Conservation (phyloP, 1,140 invertebrate species). For the Pemphigus obesinymphae region DNA sequence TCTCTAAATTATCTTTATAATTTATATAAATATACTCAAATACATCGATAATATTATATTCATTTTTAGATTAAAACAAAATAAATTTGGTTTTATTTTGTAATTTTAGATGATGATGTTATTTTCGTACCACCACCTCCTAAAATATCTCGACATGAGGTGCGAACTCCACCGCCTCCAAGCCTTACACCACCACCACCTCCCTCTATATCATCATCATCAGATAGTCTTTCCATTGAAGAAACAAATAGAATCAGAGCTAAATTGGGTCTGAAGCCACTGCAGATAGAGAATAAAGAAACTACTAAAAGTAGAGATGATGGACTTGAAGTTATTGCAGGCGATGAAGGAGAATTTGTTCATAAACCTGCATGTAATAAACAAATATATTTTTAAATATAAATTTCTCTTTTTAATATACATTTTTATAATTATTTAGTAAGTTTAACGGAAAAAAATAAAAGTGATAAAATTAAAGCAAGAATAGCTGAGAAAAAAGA, state of each 20-base stretch:
- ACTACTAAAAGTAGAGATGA: slow-evolving; percentile 42
- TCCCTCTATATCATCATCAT: slow-evolving; percentile 52
- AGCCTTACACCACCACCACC: slow-evolving; percentile 52
- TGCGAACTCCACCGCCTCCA: slow-evolving; percentile 45
- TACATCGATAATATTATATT: neutral
- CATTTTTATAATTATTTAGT: slow-evolving; percentile 48
- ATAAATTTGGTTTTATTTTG: neutral
- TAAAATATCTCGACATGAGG: slow-evolving; percentile 46
- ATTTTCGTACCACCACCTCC: slow-evolving; percentile 48
- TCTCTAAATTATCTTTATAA: no score
- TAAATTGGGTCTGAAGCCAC: slow-evolving; percentile 88
- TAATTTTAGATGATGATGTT: slow-evolving; percentile 46
- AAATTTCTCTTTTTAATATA: slow-evolving; percentile 10
- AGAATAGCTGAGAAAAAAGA: slow-evolving; percentile 72
- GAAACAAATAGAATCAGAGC: slow-evolving; percentile 89
- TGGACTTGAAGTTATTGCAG: slow-evolving; percentile 43
- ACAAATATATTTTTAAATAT: neutral
- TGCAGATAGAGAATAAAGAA: slow-evolving; percentile 61
- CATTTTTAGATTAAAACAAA: neutral
- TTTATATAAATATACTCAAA: neutral
- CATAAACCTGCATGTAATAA: slow-evolving; percentile 74
- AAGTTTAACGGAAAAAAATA: slow-evolving; percentile 71
- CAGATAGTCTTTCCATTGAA: slow-evolving; percentile 72
- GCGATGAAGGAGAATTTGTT: slow-evolving; percentile 82
- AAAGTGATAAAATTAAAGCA: slow-evolving; percentile 76